These are phyloP conservation scores for Oscheius sp. DNA, from an alignment of 2,888 invertebrate species.

Conservation along the genomic window DNA sequence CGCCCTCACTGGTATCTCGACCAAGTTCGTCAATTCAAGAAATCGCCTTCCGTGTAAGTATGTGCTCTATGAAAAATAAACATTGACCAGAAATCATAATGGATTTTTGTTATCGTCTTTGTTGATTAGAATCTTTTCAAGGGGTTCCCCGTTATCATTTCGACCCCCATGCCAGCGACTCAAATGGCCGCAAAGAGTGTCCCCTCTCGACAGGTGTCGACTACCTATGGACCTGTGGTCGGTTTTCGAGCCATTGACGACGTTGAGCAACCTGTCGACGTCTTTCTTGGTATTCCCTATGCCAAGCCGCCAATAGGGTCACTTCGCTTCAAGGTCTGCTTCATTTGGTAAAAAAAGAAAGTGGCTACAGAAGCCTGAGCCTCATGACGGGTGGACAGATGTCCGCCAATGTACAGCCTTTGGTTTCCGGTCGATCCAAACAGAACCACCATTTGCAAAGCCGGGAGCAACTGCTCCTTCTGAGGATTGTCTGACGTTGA, in stretches of 20 bases:
- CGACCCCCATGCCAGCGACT: slow-evolving; percentile 10
- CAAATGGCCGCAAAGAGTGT: slow-evolving; percentile 30
- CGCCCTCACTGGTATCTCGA: slow-evolving; percentile 10
- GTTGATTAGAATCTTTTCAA: too few relatives aligned
- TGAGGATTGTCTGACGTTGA: slow-evolving; percentile 56
- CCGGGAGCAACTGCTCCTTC: slow-evolving; percentile 15
- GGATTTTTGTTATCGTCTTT: too few relatives aligned
- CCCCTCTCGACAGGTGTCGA: slow-evolving; percentile 48
- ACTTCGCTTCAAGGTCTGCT: slow-evolving; percentile 47
- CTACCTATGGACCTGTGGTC: slow-evolving; percentile 57
- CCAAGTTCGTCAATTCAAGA: neutral
- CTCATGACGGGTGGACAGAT: slow-evolving; percentile 52
- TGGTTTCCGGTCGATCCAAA: slow-evolving; percentile 51
- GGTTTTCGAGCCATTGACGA: slow-evolving; percentile 52
- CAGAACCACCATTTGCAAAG: slow-evolving; percentile 17
- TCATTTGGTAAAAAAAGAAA: too few relatives aligned
- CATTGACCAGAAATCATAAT: too few relatives aligned
- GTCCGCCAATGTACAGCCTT: slow-evolving; percentile 49
- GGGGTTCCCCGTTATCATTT: too few relatives aligned
- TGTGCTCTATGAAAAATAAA: neutral
- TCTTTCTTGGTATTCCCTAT: slow-evolving; percentile 57
- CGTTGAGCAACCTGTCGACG: slow-evolving; percentile 53
- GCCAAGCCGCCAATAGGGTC: slow-evolving; percentile 56
- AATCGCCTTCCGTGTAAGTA: neutral
- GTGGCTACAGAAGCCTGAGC: slow-evolving; percentile 51